Base-by-base conservation (phyloP, 2,113 vertebrate species). In the Pseudopipra pipra region DNA sequence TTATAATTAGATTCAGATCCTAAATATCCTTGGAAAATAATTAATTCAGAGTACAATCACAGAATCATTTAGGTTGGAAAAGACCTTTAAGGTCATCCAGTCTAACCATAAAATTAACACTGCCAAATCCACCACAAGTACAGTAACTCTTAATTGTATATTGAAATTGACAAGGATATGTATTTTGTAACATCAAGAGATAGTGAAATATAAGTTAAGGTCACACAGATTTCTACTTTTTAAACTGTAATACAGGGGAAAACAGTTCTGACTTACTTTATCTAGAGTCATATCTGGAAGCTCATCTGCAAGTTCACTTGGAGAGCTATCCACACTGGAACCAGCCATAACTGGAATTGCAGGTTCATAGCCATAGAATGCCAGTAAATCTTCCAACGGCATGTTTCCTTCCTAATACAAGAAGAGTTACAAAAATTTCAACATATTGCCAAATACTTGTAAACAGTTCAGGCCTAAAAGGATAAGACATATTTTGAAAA, bases 261-360 rank as follows among this genome's bases (percentile, higher is more conserved):
- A 76, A 67, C 1, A 1, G 33, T 83, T 94, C 23, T 41, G 6
- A 97, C 97, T 98, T 97, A 99, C 99, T 98, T 99, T 99, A 97
- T 99, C 99, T 89, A 99, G 97, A 93, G 99, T 99, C 99, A 99
- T 99, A 95, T 99, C 99, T 66, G 99, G 99, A 61, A 99, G 98
- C 52, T 99, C 99, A 97, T 99, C 99, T 39, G 99, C 98, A 89
- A 99, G 98, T 96, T 99, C 99, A 94, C 98, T 99, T 65, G 99
- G 99, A 51, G 99, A 99, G 94, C 99, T 99, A 97, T 99, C 98
- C 33, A 98, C 98, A 97, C 98, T 99, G 81, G 99, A 99, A 86
- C 98, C 98, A 6, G 98, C 98, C 63, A 98, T 97, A 20, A 97
- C 97, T 44, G 98, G 98, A 97, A 98, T 97, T 4, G 99, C 95